Conservation (phyloP, 64 coral and sea anemone genomes). For the Stylophora pistillata region DNA sequence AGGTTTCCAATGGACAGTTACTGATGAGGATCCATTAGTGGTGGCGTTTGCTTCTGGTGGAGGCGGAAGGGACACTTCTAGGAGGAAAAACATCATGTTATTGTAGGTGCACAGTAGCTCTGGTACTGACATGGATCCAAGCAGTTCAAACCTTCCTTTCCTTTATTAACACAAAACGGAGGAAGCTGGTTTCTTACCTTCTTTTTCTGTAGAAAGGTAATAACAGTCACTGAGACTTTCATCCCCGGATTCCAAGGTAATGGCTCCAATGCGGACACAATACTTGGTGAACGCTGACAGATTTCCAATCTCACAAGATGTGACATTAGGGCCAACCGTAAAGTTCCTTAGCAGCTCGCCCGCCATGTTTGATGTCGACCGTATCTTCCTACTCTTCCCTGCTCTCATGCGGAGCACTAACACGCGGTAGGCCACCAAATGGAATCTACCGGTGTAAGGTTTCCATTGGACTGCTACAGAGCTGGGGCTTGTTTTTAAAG, state of each 20-base stretch:
- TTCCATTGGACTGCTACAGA: not conserved
- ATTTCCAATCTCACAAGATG: not conserved
- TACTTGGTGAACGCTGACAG: not conserved
- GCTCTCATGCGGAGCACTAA: not conserved
- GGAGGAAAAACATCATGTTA: not conserved
- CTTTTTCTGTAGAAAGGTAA: not conserved
- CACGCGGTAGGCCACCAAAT: conserved; percentile 19
- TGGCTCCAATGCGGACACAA: not conserved
- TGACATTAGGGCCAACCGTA: conserved; percentile 2
- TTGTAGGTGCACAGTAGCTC: too few species aligned
- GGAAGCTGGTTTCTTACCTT: not conserved
- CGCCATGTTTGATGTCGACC: not conserved
- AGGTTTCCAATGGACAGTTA: conserved; percentile 14
- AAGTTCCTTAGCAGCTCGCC: conserved; percentile 14
- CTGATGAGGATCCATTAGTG: not conserved
- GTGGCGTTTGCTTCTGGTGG: not conserved
- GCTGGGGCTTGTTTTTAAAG: not conserved
- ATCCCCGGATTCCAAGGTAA: not conserved
- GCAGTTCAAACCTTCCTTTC: too few species aligned
- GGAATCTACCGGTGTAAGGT: not conserved
- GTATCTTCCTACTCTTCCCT: not conserved
- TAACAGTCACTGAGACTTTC: not conserved
- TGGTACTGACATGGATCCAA: too few species aligned
- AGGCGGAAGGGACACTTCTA: not conserved
- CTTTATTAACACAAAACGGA: not conserved